phyloP scores from a whole-genome alignment of 2,888 invertebrate genomes.

The Hyles lineata region DNA sequence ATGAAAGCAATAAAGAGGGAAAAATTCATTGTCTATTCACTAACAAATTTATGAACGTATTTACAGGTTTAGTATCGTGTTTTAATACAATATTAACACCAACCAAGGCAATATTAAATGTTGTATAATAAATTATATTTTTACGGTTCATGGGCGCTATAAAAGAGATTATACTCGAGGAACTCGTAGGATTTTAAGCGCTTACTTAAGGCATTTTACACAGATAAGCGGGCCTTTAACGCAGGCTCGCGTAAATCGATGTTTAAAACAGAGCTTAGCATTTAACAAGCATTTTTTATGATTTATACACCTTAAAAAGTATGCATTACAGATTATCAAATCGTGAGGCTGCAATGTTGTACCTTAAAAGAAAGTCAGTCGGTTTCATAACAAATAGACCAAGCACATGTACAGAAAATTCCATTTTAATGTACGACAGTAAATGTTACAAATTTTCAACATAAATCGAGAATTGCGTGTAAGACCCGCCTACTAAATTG shows the following conservation, averaged over 20 bases:
- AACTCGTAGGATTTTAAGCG: background rate
- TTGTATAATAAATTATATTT: background rate
- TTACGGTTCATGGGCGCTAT: background rate
- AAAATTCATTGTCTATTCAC: background rate
- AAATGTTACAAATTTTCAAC: constrained; percentile 7
- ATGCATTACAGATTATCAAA: too few relatives aligned
- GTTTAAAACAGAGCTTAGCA: background rate
- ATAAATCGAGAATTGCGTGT: constrained; percentile 24
- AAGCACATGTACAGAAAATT: background rate
- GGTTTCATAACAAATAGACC: too few relatives aligned
- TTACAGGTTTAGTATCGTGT: constrained; percentile 3
- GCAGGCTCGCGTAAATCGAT: constrained; percentile 6
- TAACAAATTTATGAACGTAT: background rate
- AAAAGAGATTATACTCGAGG: constrained; percentile 13
- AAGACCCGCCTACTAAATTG: constrained; percentile 11
- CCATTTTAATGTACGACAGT: background rate
- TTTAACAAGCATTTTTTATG: background rate
- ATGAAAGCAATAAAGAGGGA: background rate
- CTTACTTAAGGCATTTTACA: background rate
- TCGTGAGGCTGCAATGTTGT: too few relatives aligned
- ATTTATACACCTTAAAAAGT: background rate
- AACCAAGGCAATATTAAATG: background rate
- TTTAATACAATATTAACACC: background rate
- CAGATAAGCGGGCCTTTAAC: background rate
- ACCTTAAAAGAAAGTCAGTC: too few relatives aligned